These are phyloP conservation scores for Champsocephalus esox DNA, from an alignment of 2,797 vertebrate genomes.

Conservation along the genomic window DNA sequence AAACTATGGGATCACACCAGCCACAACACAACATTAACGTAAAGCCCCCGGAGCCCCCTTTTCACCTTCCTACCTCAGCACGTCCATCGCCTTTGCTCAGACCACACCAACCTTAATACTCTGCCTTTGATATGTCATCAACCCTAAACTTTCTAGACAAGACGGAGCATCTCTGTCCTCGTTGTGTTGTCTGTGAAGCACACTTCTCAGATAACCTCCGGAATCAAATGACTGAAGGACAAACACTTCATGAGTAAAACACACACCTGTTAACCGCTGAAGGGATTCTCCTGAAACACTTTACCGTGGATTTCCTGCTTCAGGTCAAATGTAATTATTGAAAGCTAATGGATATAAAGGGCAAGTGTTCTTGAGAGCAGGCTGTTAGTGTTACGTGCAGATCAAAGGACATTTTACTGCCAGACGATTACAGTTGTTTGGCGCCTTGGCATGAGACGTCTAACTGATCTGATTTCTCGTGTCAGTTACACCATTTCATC, in stretches of 20 bases:
- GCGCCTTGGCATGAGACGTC: background rate
- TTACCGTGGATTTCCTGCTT: background rate
- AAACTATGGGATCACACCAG: too few relatives aligned
- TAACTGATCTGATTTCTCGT: background rate
- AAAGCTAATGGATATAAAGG: background rate
- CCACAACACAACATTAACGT: too few relatives aligned
- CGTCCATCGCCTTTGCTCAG: too few relatives aligned
- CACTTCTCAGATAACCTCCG: background rate
- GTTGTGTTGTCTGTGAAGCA: background rate
- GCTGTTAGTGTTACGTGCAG: background rate
- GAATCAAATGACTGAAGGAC: background rate
- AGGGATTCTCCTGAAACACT: background rate
- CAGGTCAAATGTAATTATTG: background rate
- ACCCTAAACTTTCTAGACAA: background rate
- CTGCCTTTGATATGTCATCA: too few relatives aligned
- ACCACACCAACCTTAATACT: too few relatives aligned
- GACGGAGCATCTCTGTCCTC: background rate
- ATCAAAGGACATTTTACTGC: slow-evolving; percentile 15
- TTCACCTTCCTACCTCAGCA: too few relatives aligned
- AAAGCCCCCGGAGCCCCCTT: too few relatives aligned
- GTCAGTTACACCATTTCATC: background rate
- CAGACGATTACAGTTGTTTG: background rate
- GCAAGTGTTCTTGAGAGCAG: background rate
- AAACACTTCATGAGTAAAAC: background rate
- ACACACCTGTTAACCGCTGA: background rate